phyloP scores from a whole-genome alignment of 2,888 invertebrate genomes.

The Hedya salicella region DNA sequence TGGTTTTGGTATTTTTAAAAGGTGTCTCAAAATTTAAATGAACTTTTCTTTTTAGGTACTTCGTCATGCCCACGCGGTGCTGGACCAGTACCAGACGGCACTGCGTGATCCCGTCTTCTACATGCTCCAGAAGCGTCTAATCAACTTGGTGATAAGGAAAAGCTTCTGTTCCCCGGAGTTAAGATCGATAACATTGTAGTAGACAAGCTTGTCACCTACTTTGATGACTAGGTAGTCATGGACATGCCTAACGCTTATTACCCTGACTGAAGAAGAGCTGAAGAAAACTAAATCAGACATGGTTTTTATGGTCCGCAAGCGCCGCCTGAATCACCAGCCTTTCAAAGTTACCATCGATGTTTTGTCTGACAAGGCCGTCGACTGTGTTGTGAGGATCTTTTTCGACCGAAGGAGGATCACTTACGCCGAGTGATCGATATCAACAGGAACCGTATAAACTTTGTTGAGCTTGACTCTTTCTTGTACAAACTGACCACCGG shows the following conservation, averaged over 20 bases:
- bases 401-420: constrained; percentile 89
- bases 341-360: constrained; percentile 86
- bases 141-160: too few species aligned
- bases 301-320: constrained; percentile 83
- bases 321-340: constrained; percentile 87
- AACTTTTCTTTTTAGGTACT: constrained; percentile 73
- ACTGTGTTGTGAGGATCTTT: constrained; percentile 87
- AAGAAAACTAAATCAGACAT: constrained; percentile 78
- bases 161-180: constrained; percentile 86
- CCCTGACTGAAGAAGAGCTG: constrained; percentile 74
- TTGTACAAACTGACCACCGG: constrained; percentile 86
- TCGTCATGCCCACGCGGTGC: constrained; percentile 83
- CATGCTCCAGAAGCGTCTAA: too few species aligned
- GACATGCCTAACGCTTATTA: constrained; percentile 87
- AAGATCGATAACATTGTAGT: constrained; percentile 85
- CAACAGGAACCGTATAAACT: constrained; percentile 74
- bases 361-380: constrained; percentile 82
- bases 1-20: too few species aligned
- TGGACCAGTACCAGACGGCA: constrained; percentile 83
- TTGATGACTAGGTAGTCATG: constrained; percentile 87
- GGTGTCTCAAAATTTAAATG: too few species aligned
- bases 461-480: constrained; percentile 83
- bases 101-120: constrained; percentile 87
- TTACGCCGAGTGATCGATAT: constrained; percentile 83
- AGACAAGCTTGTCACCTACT: constrained; percentile 88